Evolutionary conservation across 2,888 invertebrate species (phyloP), one percentile per base, ranked within the genome.

Genomic region (Watsonalla cultraria): DNA sequence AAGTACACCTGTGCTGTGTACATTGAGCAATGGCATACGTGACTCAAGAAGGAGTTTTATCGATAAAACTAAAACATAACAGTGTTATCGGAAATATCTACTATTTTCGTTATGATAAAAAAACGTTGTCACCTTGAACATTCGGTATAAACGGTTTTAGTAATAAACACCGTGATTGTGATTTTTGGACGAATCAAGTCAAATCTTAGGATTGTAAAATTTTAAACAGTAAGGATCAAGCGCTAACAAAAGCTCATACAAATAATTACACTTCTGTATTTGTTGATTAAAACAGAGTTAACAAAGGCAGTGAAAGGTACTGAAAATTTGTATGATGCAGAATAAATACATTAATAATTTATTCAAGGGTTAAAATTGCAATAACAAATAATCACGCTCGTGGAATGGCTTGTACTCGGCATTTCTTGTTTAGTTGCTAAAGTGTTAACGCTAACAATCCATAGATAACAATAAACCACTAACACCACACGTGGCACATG

Each of bases 11-110:
- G 78, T 70, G 60, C 42, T 42, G 37, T 11, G 42, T 42, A 11
- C 59, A 63, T 74, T 72, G 68, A 64, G 77, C 74, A 82, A 80
- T 80, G 85, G 82, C 68, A 77, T 88, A 90, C 89, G 89, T 90
- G 90, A 88, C 86, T 86, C 80, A 82, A 85, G 77, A 65, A 77
- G 67, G 64, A 55, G 62, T 72, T 71, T 80, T 82, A 81, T 82
- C 84, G 82, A 78, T 82, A 84, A 80, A 76, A 73, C 75, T 70
- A 76, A 75, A 82, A 82, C 78, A 84, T 72, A 82, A 83, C 80
- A 80, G 60, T 76, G 74, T 84, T 90, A 90, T 89, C 88, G 76
- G 61, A 61, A 65, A 69, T 69, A 48, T 8, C 14, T 39, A 74
- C 69, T 77, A 77, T 80, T 82, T 82, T 81, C 59, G 65, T 72